Percentiles rank a stretch among this genome's conserved stretches.
Conservation (phyloP, 2,797 vertebrate species). For the Spinus olivaceus region DNA sequence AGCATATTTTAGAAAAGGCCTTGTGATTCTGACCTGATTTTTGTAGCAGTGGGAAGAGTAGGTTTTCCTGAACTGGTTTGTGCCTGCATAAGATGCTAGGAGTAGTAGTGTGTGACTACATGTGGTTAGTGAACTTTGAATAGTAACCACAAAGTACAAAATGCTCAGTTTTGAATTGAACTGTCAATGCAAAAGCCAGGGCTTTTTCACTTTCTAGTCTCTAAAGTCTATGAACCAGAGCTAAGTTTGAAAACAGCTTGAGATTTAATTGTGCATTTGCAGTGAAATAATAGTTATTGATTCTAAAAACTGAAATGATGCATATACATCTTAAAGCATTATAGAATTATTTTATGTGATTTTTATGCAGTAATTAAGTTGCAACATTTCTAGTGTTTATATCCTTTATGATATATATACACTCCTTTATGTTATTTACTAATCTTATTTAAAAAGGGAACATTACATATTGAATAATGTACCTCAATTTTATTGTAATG, state of each 20-base stretch:
- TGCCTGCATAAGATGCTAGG: neutral
- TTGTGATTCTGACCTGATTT: slow-evolving; percentile 42
- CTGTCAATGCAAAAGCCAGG: neutral
- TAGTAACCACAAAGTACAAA: slow-evolving; percentile 12
- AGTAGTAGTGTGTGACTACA: neutral
- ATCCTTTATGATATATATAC: slow-evolving; percentile 56
- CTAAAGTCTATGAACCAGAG: neutral
- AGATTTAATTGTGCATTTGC: slow-evolving; percentile 26
- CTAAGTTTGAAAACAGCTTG: neutral
- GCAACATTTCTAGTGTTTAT: slow-evolving; percentile 62
- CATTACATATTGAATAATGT: slow-evolving; percentile 79
- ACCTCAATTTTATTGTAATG: slow-evolving; percentile 84
- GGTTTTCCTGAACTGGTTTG: neutral
- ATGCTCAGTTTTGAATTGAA: slow-evolving; percentile 11
- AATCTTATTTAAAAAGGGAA: slow-evolving; percentile 77
- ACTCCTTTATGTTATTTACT: slow-evolving; percentile 73
- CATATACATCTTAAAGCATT: slow-evolving; percentile 62
- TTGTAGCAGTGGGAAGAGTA: neutral
- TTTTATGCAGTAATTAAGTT: slow-evolving; percentile 56
- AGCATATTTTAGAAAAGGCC: neutral
- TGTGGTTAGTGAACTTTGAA: slow-evolving; percentile 31
- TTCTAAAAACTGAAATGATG: slow-evolving; percentile 43
- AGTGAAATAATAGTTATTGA: neutral
- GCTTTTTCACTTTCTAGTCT: neutral
- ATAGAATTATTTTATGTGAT: slow-evolving; percentile 52